These are phyloP conservation scores for Cyanocitta stelleri DNA, from an alignment of 2,113 vertebrate species.

Conservation along the genomic window DNA sequence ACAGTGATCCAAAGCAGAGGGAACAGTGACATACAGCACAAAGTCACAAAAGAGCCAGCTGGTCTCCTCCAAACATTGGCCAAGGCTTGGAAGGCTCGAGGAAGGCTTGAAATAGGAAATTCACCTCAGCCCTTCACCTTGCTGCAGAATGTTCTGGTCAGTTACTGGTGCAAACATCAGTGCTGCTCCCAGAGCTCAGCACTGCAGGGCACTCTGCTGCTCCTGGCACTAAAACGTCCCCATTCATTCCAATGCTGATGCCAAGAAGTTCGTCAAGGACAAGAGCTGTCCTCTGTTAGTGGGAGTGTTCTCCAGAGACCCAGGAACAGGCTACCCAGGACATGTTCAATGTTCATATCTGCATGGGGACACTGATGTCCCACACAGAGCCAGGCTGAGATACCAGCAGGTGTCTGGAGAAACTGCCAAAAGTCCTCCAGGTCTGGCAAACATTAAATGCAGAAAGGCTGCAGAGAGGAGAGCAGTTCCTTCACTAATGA, in stretches of 20 bases:
- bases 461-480: neutral
- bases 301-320: neutral
- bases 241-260: neutral
- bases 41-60: neutral
- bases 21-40: rapidly evolving
- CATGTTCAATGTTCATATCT: rapidly evolving
- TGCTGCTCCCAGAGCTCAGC: neutral
- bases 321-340: neutral
- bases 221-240: neutral
- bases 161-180: neutral
- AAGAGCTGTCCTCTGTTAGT: neutral
- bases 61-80: neutral
- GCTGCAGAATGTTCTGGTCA: neutral
- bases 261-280: neutral
- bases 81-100: neutral
- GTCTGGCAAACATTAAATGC: neutral
- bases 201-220: neutral
- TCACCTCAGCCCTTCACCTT: neutral
- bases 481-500: neutral
- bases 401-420: neutral
- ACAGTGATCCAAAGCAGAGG: neutral
- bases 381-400: neutral
- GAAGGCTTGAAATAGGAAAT: neutral
- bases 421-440: neutral
- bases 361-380: neutral